Percentiles rank a stretch among this genome's conserved stretches.
phyloP scores from a whole-genome alignment of 2,797 vertebrate species.

The Gymnothorax javanicus region DNA sequence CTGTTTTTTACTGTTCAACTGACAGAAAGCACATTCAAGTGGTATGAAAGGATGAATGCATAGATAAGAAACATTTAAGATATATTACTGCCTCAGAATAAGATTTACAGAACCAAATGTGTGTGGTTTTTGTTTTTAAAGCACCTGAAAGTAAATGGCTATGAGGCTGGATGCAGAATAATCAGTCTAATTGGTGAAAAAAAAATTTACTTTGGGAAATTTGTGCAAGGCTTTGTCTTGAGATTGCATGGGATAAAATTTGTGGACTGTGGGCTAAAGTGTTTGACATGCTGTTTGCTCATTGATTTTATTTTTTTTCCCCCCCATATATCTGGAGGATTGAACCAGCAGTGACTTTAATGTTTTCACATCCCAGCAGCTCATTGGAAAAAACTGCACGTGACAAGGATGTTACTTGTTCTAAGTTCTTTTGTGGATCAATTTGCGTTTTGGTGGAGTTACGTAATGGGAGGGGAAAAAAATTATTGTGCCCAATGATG shows the following conservation, averaged over 20 bases:
- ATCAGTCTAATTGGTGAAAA: background rate
- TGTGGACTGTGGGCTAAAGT: background rate
- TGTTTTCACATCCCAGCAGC: background rate
- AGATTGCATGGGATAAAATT: background rate
- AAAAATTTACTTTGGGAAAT: background rate
- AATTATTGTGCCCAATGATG: constrained; percentile 3
- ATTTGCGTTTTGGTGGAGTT: background rate
- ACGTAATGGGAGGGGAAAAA: background rate
- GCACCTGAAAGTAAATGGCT: background rate
- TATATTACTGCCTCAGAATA: background rate
- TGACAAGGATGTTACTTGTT: background rate
- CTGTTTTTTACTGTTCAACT: background rate
- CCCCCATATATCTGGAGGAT: background rate
- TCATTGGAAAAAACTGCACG: background rate
- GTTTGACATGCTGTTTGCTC: background rate
- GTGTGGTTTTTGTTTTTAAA: background rate
- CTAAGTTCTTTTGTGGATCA: background rate
- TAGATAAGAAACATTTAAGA: background rate
- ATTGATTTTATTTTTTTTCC: background rate
- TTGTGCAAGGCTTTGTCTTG: background rate
- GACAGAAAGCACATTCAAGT: background rate
- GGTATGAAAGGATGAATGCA: background rate
- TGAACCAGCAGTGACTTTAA: background rate
- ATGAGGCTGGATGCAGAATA: background rate
- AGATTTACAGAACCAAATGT: background rate